A percentile compares a stretch with the other conserved stretches of the same genome.
Conservation (phyloP, 2,113 vertebrate species). For the Oreocharis arfaki region DNA sequence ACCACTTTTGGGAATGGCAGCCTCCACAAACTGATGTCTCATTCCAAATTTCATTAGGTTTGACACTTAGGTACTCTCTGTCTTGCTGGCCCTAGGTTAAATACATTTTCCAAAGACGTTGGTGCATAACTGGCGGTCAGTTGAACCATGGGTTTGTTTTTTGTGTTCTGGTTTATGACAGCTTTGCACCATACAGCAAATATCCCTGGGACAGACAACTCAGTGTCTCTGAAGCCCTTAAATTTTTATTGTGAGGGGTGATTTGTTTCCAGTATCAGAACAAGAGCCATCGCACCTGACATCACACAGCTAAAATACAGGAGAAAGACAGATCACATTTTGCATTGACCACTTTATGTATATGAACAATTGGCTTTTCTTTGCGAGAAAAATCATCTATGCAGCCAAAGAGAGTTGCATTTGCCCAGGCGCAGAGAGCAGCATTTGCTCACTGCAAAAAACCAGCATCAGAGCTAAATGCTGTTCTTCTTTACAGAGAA, state of each 20-base stretch:
- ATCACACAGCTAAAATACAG: neutral
- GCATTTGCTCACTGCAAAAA: neutral
- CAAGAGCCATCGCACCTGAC: neutral
- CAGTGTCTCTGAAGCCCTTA: neutral
- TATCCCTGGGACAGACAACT: neutral
- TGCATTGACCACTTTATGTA: neutral
- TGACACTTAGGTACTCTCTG: neutral
- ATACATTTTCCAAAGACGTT: neutral
- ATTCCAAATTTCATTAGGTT: neutral
- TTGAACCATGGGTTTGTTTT: neutral
- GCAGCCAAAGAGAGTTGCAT: neutral
- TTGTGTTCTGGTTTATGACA: neutral
- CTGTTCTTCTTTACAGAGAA: accelerated
- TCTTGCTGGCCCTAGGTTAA: neutral
- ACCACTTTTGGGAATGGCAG: neutral
- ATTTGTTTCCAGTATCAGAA: neutral
- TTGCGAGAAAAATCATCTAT: neutral
- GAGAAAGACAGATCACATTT: neutral
- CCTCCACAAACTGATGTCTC: neutral
- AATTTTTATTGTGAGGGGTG: neutral
- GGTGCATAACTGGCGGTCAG: accelerated
- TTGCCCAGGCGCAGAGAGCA: neutral
- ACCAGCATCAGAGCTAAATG: neutral
- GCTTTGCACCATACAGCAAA: neutral
- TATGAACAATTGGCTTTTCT: accelerated